These are phyloP conservation scores for Drosophila malerkotliana DNA, from an alignment of 1,140 invertebrate genomes.

Conservation along the genomic window DNA sequence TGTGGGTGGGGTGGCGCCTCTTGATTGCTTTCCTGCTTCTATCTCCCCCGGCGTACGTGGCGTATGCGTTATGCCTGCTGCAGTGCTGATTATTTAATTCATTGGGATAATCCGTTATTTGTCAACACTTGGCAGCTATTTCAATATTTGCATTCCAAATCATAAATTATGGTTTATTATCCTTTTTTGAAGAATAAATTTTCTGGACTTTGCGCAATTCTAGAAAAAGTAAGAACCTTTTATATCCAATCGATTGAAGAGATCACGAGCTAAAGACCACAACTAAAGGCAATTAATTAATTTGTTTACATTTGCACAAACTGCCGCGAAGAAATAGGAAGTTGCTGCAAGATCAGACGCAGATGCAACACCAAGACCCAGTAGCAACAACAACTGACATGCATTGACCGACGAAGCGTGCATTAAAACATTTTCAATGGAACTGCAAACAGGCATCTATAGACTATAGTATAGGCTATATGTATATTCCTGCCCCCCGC, in stretches of 20 bases:
- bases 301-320: slow-evolving; percentile 77
- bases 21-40: slow-evolving; percentile 38
- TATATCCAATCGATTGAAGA: slow-evolving; percentile 11
- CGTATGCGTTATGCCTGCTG: slow-evolving; percentile 71
- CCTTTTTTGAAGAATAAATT: neutral
- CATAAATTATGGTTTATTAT: slow-evolving; percentile 4
- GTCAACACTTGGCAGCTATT: slow-evolving; percentile 9
- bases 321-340: slow-evolving; percentile 76
- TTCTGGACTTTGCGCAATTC: neutral
- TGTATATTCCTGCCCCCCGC: slow-evolving; percentile 11
- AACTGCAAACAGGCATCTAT: slow-evolving; percentile 66
- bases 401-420: slow-evolving; percentile 79
- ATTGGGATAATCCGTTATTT: slow-evolving; percentile 37
- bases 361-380: slow-evolving; percentile 66
- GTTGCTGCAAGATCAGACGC: slow-evolving; percentile 79
- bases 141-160: slow-evolving; percentile 30
- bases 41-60: slow-evolving; percentile 36
- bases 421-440: slow-evolving; percentile 82
- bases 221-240: neutral
- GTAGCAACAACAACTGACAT: slow-evolving; percentile 63
- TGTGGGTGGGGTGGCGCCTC: slow-evolving; percentile 12
- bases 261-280: slow-evolving; percentile 55
- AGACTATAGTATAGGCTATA: slow-evolving; percentile 2
- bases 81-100: slow-evolving; percentile 52
- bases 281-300: slow-evolving; percentile 80